phyloP scores from a whole-genome alignment of 2,797 vertebrate genomes.

The Sebastes dallii region DNA sequence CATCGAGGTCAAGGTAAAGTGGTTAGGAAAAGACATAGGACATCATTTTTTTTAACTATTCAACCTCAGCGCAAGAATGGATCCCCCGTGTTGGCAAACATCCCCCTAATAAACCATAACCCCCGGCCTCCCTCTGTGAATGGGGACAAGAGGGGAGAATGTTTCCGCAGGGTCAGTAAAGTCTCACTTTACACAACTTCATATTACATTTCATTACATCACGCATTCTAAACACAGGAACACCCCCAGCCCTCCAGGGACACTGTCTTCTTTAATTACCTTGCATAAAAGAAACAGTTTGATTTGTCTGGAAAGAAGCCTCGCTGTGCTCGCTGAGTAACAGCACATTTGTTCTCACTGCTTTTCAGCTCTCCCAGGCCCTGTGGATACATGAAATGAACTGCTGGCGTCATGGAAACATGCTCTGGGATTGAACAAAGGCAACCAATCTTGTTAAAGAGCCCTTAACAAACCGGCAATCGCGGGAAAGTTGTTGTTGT shows the following conservation, averaged over 20 bases:
- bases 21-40: not conserved
- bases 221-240: not conserved
- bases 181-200: not conserved
- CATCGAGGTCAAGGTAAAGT: not conserved
- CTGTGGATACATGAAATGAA: conserved; percentile 42
- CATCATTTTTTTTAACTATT: not conserved
- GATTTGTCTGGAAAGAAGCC: conserved; percentile 5
- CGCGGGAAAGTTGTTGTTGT: not conserved
- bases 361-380: conserved; percentile 25
- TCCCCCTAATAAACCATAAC: not conserved
- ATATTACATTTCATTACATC: conserved; percentile 12
- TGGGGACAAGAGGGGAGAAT: not conserved
- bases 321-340: not conserved
- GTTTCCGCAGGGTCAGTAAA: not conserved
- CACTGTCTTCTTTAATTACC: conserved; percentile 2
- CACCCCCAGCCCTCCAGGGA: not conserved
- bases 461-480: conserved; percentile 38
- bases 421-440: conserved; percentile 41
- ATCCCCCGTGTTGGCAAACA: not conserved
- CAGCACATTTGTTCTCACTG: conserved; percentile 1
- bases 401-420: conserved; percentile 54
- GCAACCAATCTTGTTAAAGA: conserved; percentile 49
- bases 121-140: not conserved
- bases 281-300: not conserved
- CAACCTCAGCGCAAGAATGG: not conserved